Evolutionary conservation across 2,113 vertebrate genomes (phyloP).

Genomic region (Periophthalmus modestus): DNA sequence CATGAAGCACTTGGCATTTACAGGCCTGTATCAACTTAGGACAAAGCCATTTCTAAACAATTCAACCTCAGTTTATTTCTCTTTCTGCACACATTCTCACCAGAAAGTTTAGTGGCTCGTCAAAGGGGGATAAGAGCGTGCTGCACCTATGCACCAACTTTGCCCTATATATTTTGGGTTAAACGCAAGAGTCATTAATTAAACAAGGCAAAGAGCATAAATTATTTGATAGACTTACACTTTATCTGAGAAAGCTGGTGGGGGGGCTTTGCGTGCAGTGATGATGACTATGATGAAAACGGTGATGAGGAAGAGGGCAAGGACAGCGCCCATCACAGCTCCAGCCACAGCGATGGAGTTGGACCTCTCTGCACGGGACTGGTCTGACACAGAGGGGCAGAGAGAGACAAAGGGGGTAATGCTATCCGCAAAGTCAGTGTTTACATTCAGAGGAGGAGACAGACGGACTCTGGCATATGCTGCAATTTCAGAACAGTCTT

Average conservation of each 20-base stretch:
- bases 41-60: conserved; percentile 51
- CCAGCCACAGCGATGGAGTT: conserved; percentile 88
- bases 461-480: background rate
- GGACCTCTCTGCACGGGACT: conserved; percentile 79
- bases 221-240: conserved; percentile 70
- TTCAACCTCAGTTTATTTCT: conserved; percentile 54
- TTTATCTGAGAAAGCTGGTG: conserved; percentile 71
- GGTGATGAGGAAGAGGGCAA: conserved; percentile 89
- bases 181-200: conserved; percentile 51
- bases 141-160: conserved; percentile 56
- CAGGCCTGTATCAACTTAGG: conserved; percentile 19
- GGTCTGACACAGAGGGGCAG: conserved; percentile 62
- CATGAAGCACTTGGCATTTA: conserved; percentile 16
- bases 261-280: conserved; percentile 79
- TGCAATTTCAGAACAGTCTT: no score
- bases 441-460: background rate
- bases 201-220: conserved; percentile 32
- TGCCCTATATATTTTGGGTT: conserved; percentile 41
- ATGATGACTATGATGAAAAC: conserved; percentile 89
- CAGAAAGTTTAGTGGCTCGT: conserved; percentile 17
- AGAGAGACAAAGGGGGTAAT: background rate
- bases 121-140: conserved; percentile 38
- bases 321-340: conserved; percentile 90
- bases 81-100: conserved; percentile 42
- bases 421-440: background rate